A percentile compares a stretch with the other conserved stretches of the same genome.
Conservation (phyloP, 2,797 vertebrate species). For the Perdix hodgsoniae region DNA sequence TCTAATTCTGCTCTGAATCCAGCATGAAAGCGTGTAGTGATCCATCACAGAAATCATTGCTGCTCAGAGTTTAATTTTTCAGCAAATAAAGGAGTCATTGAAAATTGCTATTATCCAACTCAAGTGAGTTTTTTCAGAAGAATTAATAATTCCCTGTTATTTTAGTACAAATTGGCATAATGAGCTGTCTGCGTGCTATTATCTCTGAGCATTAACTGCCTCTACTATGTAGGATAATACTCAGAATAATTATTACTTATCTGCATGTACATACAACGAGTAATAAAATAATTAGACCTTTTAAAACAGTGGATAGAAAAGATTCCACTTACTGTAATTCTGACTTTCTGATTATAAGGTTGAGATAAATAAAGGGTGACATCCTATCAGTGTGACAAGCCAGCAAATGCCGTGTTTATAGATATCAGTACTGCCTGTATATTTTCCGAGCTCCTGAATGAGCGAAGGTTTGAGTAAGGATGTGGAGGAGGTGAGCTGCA, state of each 20-base stretch:
- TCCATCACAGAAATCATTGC: conserved; percentile 39
- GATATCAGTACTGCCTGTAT: background rate
- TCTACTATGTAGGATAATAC: conserved; percentile 58
- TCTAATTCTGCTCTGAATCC: conserved; percentile 7
- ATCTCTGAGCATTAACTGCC: conserved; percentile 52
- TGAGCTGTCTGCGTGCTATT: conserved; percentile 56
- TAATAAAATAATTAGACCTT: conserved; percentile 77
- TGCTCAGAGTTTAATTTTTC: conserved; percentile 14
- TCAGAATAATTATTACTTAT: conserved; percentile 71
- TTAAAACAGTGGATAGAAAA: conserved; percentile 45
- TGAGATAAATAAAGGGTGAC: conserved; percentile 42
- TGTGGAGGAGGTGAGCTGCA: background rate
- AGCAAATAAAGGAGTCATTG: conserved; percentile 55
- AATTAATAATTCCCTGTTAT: conserved; percentile 59
- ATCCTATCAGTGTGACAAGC: conserved; percentile 44
- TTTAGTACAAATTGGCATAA: conserved; percentile 68
- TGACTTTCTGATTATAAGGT: conserved; percentile 53
- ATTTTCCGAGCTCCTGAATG: conserved; percentile 8
- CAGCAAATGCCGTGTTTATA: conserved; percentile 18
- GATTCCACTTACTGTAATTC: conserved; percentile 50
- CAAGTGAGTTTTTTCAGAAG: conserved; percentile 60
- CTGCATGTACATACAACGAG: conserved; percentile 59
- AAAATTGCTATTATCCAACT: conserved; percentile 67
- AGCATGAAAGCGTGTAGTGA: background rate
- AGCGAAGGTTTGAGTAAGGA: background rate